phyloP scores from a whole-genome alignment of 2,113 vertebrate species.

The Halichoerus grypus region DNA sequence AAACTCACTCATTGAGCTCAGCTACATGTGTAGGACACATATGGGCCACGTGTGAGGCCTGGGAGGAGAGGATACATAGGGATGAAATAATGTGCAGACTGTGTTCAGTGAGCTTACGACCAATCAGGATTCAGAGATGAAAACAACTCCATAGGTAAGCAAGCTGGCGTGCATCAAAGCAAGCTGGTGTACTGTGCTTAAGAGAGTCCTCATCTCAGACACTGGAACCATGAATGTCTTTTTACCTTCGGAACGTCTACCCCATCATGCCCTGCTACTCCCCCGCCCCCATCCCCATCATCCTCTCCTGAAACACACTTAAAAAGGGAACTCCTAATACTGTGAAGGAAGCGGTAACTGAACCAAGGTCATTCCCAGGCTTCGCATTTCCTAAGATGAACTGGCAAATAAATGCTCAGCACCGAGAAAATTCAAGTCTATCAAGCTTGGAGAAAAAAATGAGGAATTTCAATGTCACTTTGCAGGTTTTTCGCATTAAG shows the following conservation, averaged over 20 bases:
- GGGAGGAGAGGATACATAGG: background rate
- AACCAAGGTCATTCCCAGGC: background rate
- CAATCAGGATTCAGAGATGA: background rate
- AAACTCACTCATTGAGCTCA: background rate
- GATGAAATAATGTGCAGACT: background rate
- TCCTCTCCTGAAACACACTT: background rate
- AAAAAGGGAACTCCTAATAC: background rate
- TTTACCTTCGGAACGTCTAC: background rate
- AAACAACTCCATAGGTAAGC: background rate
- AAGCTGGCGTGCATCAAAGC: background rate
- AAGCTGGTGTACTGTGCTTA: background rate
- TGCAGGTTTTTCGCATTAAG: background rate
- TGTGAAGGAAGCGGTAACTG: background rate
- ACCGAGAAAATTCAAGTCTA: background rate
- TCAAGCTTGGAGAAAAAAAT: background rate
- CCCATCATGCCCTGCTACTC: background rate
- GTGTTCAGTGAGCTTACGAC: background rate
- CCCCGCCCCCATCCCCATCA: background rate
- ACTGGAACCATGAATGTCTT: background rate
- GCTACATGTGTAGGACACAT: accelerated
- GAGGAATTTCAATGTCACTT: conserved; percentile 5
- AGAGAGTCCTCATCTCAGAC: background rate
- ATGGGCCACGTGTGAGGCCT: background rate
- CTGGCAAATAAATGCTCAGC: background rate
- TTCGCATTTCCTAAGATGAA: conserved; percentile 16